Base-by-base conservation (phyloP, 2,113 vertebrate species). In the Eidolon helvum region DNA sequence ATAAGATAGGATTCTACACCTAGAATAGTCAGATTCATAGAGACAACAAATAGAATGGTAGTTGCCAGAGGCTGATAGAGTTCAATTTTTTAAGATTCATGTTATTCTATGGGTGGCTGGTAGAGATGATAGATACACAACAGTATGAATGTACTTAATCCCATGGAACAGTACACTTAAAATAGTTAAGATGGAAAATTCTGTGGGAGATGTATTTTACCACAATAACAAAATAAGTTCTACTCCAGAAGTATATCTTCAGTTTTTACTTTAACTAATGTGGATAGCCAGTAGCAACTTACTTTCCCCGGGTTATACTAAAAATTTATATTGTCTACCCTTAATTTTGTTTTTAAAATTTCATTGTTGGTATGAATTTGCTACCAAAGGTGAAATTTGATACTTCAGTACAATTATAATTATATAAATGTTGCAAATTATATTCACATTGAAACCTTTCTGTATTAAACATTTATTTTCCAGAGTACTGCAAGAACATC, bases 401-500 rank as follows among this genome's bases (percentile, higher is more conserved):
- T 43, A 83, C 21, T 83, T 96, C 2, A 33, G 8, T 22, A 86
- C 68, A 85, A n/a, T 75, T 45, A 69, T 80, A 95, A 48, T 18
- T 91, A 26, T 19, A 69, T 50, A 71, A 78, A 63, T 40, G 93
- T 86, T 96, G 24, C 30, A 59, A 75, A 69, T 88, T 85, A 35
- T 83, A 28, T 53, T 87, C 24, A 93, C 28, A 65, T 28, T 53
- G 6, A 92, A 95, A 91, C 6, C 15, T 91, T 87, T 79, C 45
- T 16, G 26, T 86, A 59, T 87, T 91, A 40, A 94, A 84, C 26
- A 30, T 90, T 91, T 90, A 26, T 87, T 88, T 97, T 94, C 69
- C 69, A 97, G 97, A 80, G 77, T 83, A 35, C 71, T 75, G 19
- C 68, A 61, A 85, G 93, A 95, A 93, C 83, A 96, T 35, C 12